Evolutionary conservation across 2,113 vertebrate species (phyloP).

Genomic region (Amphiprion ocellaris): DNA sequence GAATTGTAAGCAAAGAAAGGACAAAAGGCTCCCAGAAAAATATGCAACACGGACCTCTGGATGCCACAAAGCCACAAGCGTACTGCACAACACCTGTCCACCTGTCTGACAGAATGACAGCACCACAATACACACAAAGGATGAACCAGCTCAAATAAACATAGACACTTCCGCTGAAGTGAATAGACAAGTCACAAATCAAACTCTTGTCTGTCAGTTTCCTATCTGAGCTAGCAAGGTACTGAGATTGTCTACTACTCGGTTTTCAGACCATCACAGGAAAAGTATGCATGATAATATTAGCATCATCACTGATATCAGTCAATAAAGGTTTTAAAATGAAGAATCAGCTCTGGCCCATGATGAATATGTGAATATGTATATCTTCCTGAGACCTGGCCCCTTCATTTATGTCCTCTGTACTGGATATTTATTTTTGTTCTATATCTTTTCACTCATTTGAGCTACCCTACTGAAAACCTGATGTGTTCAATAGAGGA

Average conservation of each 20-base stretch:
- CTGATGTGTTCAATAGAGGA: no score
- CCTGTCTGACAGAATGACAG: not conserved
- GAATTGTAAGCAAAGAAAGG: not conserved
- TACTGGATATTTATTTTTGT: no score
- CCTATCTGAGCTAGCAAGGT: not conserved
- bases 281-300: no score
- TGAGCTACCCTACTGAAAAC: no score
- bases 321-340: no score
- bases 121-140: not conserved
- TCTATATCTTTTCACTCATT: no score
- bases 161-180: not conserved
- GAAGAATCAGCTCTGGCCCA: no score
- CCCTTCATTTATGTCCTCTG: no score
- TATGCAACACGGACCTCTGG: not conserved
- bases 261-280: not conserved
- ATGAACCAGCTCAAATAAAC: slow-evolving; percentile 16
- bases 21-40: not conserved
- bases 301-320: no score
- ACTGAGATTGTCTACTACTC: not conserved
- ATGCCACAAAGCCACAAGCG: not conserved
- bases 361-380: no score
- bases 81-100: not conserved
- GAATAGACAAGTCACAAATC: not conserved
- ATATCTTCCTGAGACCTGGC: no score
- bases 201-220: not conserved